A percentile compares a stretch with the other conserved stretches of the same genome.
phyloP scores from a whole-genome alignment of 2,797 vertebrate genomes.

The Oryzias dopingdopingensis region DNA sequence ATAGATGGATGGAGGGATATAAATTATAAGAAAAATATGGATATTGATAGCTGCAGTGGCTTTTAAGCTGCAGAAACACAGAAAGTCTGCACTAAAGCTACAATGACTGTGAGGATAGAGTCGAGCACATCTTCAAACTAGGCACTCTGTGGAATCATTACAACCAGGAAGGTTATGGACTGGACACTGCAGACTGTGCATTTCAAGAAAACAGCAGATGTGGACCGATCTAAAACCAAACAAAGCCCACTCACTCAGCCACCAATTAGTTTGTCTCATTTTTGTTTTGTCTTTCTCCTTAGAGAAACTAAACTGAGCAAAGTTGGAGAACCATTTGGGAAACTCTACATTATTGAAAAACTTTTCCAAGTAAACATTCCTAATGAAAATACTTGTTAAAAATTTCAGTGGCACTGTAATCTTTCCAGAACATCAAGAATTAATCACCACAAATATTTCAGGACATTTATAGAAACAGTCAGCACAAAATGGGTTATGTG shows the following conservation, averaged over 20 bases:
- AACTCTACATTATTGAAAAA: too few species aligned
- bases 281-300: too few species aligned
- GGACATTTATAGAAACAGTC: too few species aligned
- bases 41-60: constrained; percentile 11
- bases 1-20: constrained; percentile 7
- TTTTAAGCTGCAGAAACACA: constrained; percentile 36
- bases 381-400: too few species aligned
- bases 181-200: constrained; percentile 9
- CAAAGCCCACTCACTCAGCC: background rate
- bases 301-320: too few species aligned
- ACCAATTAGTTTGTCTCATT: background rate
- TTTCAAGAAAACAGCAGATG: constrained; percentile 8
- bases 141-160: constrained; percentile 21
- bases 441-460: too few species aligned
- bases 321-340: too few species aligned
- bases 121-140: constrained; percentile 44
- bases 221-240: background rate
- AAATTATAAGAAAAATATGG: constrained; percentile 23
- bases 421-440: too few species aligned
- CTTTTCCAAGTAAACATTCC: too few species aligned
- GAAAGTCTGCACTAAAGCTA: constrained; percentile 24
- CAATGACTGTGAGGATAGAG: constrained; percentile 41
- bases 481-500: too few species aligned
- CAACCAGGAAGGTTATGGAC: background rate
- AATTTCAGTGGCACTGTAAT: too few species aligned